These are phyloP conservation scores for Anoura caudifer DNA, from an alignment of 2,113 vertebrate genomes.

Conservation along the genomic window DNA sequence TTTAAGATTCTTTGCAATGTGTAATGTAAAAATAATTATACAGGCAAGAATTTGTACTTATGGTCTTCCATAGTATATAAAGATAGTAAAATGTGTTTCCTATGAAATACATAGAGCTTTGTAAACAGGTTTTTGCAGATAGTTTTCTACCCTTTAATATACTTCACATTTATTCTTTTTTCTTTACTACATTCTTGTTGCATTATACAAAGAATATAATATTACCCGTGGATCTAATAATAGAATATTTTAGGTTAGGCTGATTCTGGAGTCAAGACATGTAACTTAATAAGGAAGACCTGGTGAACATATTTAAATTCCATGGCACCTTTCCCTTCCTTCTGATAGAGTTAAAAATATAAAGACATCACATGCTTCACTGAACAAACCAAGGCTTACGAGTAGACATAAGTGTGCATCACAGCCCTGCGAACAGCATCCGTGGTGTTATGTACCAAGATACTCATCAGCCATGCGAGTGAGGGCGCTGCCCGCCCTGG, in stretches of 20 bases:
- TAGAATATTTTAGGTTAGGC: slow-evolving; percentile 4
- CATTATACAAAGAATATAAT: neutral
- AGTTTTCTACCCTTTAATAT: neutral
- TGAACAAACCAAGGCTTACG: neutral
- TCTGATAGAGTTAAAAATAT: neutral
- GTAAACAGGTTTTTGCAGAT: neutral
- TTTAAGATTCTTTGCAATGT: neutral
- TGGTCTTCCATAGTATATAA: neutral
- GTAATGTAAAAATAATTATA: neutral
- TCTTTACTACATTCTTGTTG: slow-evolving; percentile 6
- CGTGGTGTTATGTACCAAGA: neutral
- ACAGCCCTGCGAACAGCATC: neutral
- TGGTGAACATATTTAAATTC: neutral
- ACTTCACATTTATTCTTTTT: neutral
- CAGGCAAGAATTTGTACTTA: slow-evolving; percentile 4
- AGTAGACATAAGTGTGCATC: neutral
- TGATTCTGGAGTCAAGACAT: neutral
- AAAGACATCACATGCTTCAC: neutral
- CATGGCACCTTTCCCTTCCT: neutral
- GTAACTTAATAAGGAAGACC: slow-evolving; percentile 8
- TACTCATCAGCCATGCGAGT: neutral
- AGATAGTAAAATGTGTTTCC: neutral
- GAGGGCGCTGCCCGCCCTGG: slow-evolving; percentile 4
- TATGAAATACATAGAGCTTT: neutral
- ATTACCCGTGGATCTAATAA: slow-evolving; percentile 4